Evolutionary conservation across 2,888 invertebrate genomes (phyloP), one percentile per base, ranked within the genome.

Genomic region (Ditula angustiorana): DNA sequence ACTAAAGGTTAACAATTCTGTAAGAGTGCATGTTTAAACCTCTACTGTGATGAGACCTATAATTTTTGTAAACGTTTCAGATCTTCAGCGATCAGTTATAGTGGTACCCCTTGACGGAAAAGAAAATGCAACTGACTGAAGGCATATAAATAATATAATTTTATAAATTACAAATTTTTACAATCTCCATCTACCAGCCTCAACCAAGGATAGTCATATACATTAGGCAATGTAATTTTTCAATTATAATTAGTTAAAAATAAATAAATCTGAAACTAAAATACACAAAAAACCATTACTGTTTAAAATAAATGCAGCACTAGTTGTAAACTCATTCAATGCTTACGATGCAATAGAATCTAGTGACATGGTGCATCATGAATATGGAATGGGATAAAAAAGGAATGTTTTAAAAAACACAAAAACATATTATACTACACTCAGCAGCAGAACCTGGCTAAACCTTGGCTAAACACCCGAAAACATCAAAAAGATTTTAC

Each of bases 31-130:
- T n/a, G n/a, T n/a, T n/a, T n/a, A n/a, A n/a, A n/a, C n/a, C n/a
- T n/a, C n/a, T n/a, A n/a, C n/a, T n/a, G n/a, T n/a, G n/a, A n/a
- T n/a, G n/a, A n/a, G n/a, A n/a, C n/a, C n/a, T n/a, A n/a, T n/a
- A n/a, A 5, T 46, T 8, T n/a, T 23, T 23, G 2, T 44, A 21
- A 21, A 11, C 10, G 21, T 77, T 77, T 70, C 78, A 85, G 88
- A 74, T 37, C 61, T 66, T 44, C 77, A 73, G 65, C 71, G 69
- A 57, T 67, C 74, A 10, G 61, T 83, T 5, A 87, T 88, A 67
- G 71, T 86, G 61, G 85, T 88, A 30, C 88, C 88, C 47, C 68
- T 83, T 30, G 80, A 85, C 70, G 73, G 81, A 75, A 66, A 76
- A 74, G 67, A 47, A 23, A 67, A 41, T 41, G n/a, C 24, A 57